Evolutionary conservation across 1,140 invertebrate genomes (phyloP).

Genomic region (Drosophila melanica): DNA sequence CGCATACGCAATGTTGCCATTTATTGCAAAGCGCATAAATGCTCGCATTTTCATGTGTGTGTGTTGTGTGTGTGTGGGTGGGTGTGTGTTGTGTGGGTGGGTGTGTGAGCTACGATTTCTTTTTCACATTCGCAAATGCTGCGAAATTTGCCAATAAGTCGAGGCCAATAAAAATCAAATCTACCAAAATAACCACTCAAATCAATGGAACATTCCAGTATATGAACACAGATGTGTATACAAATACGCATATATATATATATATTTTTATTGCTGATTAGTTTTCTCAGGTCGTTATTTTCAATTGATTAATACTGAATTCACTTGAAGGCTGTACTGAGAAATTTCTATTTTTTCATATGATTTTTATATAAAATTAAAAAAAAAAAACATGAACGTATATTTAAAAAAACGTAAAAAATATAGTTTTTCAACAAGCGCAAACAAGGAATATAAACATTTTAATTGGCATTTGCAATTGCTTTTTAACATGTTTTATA

Average conservation of each 20-base stretch:
- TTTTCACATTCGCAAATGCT: constrained; percentile 1
- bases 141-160: constrained; percentile 15
- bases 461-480: too few species aligned
- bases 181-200: background rate
- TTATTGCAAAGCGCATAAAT: background rate
- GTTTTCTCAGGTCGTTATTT: background rate
- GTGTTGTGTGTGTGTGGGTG: background rate
- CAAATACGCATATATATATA: too few species aligned
- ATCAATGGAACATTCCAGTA: too few species aligned
- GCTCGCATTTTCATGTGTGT: background rate
- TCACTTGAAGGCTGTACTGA: too few species aligned
- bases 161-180: background rate
- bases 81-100: background rate
- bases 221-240: background rate
- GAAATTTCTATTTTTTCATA: too few species aligned
- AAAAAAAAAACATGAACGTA: too few species aligned
- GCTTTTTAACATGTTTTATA: too few species aligned
- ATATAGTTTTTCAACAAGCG: background rate
- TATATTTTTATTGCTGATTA: background rate
- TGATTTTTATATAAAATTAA: too few species aligned
- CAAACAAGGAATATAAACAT: too few species aligned
- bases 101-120: constrained; percentile 1
- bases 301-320: background rate
- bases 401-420: too few species aligned
- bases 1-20: background rate